Conservation (phyloP, 92 coral and sea anemone genomes). For the Actinernus sp. region DNA sequence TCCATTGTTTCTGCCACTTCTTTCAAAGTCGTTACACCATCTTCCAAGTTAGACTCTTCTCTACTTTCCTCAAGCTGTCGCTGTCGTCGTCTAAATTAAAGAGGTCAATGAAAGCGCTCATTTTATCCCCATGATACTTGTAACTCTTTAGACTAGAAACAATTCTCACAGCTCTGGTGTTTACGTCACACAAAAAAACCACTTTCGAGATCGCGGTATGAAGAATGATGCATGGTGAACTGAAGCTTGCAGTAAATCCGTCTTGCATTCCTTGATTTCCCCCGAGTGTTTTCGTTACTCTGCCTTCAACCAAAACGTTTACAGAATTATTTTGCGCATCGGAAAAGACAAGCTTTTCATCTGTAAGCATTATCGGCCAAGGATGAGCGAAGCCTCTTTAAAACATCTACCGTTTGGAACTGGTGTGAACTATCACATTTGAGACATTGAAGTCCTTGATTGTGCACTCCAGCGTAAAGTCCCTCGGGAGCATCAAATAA, state of each 20-base stretch:
- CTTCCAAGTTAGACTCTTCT: constrained; percentile 8
- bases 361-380: constrained; percentile 44
- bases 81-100: constrained; percentile 44
- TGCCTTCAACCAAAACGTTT: constrained; percentile 10
- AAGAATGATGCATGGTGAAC: constrained; percentile 26
- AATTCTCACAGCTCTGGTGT: constrained; percentile 36
- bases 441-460: constrained; percentile 28
- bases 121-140: constrained; percentile 22
- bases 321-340: constrained; percentile 37
- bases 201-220: constrained; percentile 23
- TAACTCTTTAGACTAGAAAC: constrained; percentile 39
- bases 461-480: constrained; percentile 22
- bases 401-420: constrained; percentile 3
- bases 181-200: constrained; percentile 50
- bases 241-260: constrained; percentile 30
- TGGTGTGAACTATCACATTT: background rate
- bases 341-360: constrained; percentile 41
- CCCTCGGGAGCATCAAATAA: constrained; percentile 33
- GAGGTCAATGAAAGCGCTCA: constrained; percentile 30
- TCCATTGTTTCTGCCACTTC: constrained; percentile 24
- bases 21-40: constrained; percentile 40
- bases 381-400: constrained; percentile 38
- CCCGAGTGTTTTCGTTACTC: constrained; percentile 19
- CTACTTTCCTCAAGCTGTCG: too few relatives aligned
- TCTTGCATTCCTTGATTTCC: constrained; percentile 36